Evolutionary conservation across 2,113 vertebrate genomes (phyloP).

Genomic region (Megaptera novaeangliae): DNA sequence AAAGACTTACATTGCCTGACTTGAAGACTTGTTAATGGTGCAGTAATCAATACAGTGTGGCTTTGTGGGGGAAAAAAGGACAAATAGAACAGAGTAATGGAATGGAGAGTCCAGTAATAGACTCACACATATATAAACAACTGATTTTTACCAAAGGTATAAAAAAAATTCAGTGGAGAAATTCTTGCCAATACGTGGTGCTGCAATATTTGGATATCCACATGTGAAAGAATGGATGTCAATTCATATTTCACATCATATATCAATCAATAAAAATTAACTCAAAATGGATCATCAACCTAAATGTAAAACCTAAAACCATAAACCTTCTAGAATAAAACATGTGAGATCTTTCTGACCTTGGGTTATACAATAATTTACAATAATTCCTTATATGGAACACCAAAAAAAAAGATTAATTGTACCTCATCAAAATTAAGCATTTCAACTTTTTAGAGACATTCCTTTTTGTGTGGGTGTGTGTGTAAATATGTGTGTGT

Average conservation of each 20-base stretch:
- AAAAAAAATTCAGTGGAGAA: neutral
- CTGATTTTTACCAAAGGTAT: neutral
- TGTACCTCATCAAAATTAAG: neutral
- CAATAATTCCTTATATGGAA: neutral
- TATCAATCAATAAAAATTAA: neutral
- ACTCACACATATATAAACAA: neutral
- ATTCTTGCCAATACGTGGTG: neutral
- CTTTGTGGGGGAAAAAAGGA: neutral
- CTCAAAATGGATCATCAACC: neutral
- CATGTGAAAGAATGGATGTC: neutral
- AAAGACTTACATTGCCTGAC: neutral
- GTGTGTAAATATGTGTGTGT: neutral
- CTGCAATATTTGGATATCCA: neutral
- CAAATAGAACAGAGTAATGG: neutral
- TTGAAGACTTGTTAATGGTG: neutral
- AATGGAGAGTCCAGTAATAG: neutral
- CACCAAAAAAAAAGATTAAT: neutral
- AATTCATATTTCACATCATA: neutral
- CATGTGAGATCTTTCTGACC: neutral
- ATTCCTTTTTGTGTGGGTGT: neutral
- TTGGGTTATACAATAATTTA: neutral
- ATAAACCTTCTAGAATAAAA: neutral
- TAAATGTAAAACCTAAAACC: neutral
- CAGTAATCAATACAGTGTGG: neutral
- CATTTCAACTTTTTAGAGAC: neutral